Base-by-base conservation (phyloP, 2,888 invertebrate genomes). In the Eupithecia dodoneata region DNA sequence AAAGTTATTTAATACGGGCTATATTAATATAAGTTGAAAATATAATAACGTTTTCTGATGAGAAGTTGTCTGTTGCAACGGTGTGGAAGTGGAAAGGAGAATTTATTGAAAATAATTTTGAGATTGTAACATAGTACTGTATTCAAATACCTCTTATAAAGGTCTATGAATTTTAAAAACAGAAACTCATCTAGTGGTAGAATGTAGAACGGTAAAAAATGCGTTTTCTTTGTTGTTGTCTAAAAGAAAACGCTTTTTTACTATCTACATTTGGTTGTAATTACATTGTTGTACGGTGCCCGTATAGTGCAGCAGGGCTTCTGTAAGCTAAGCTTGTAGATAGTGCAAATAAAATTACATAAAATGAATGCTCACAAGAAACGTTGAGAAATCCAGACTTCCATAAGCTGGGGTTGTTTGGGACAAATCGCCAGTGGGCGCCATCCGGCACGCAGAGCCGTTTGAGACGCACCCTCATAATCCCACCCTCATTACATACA, bases 391-490 rank as follows among this genome's bases (percentile, higher is more conserved):
- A 13, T 70, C 45, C 69, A 49, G 67, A 7, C 9, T 44, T 44
- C 10, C 86, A 80, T 91, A 87, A 83, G 84, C 84, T 85, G 87
- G 92, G 92, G 92, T 89, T 87, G 89, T 86, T 85, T 88, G 91
- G 93, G 93, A 92, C 94, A 94, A 93, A 94, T 94, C 94, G 93
- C 92, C 88, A 78, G 81, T 88, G 91, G 91, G 91, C 91, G 90
- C 92, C 92, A 92, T 84, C 87, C 84, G 92, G 93, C 94, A 94
- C 94, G 94, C 91, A 93, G 88, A 83, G 82, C 90, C 92, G 92
- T 93, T 92, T 92, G 92, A 94, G 94, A 94, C 93, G 94, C 92
- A 93, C 94, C 94, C 94, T 93, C 87, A 88, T 92, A 93, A 93
- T 91, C 91, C 82, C 85, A 85, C 85, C 86, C 84, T 93, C 91